Conservation (phyloP, 2,797 vertebrate species). For the Siniperca undulata region DNA sequence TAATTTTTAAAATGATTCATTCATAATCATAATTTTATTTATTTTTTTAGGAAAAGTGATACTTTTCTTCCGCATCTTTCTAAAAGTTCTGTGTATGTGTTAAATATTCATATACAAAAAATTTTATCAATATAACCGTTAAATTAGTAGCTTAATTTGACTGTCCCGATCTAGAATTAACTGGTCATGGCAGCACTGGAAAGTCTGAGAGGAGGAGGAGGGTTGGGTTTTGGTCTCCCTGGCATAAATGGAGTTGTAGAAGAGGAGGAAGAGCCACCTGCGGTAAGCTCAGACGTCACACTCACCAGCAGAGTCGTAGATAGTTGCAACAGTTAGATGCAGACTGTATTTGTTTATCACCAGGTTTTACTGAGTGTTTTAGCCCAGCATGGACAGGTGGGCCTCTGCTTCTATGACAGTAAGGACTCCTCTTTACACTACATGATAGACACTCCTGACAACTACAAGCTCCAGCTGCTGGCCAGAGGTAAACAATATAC, state of each 20-base stretch:
- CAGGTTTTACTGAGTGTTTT: slow-evolving; percentile 91
- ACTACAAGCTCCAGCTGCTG: slow-evolving; percentile 88
- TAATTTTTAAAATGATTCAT: no score
- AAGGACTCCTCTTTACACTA: slow-evolving; percentile 89
- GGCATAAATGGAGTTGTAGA: slow-evolving; percentile 67
- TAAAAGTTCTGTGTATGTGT: no score
- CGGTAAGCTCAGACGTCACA: slow-evolving; percentile 57
- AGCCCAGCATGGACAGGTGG: slow-evolving; percentile 88
- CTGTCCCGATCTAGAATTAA: slow-evolving; percentile 7
- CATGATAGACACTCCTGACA: slow-evolving; percentile 91
- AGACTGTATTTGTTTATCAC: not conserved
- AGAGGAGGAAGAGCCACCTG: slow-evolving; percentile 72
- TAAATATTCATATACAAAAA: no score
- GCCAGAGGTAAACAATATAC: slow-evolving; percentile 83
- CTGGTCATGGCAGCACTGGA: slow-evolving; percentile 56
- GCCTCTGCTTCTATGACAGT: slow-evolving; percentile 92
- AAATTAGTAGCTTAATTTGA: not conserved
- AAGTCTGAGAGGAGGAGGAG: slow-evolving; percentile 17
- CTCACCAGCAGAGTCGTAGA: not conserved
- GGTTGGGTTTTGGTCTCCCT: slow-evolving; percentile 3
- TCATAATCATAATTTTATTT: no score
- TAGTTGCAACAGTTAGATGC: not conserved
- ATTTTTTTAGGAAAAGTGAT: no score
- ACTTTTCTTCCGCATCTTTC: no score
- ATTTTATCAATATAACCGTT: no score